These are phyloP conservation scores for Rhabdophis nuchalis DNA, from an alignment of 2,797 vertebrate genomes.

Conservation along the genomic window DNA sequence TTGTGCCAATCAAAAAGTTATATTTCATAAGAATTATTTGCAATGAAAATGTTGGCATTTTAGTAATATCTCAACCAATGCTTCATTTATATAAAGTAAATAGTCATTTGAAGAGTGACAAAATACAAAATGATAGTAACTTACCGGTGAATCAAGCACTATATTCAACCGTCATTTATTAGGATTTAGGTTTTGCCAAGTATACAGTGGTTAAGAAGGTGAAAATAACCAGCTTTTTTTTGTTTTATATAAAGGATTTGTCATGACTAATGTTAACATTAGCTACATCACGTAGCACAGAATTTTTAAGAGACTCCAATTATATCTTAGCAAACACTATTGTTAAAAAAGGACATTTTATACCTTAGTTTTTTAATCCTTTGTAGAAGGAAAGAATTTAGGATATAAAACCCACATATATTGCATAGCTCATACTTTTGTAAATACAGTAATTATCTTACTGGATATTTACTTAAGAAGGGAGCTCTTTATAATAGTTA, in stretches of 20 bases:
- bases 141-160: constrained; percentile 15
- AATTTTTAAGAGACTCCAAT: constrained; percentile 48
- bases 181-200: constrained; percentile 47
- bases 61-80: constrained; percentile 1
- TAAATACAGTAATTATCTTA: constrained; percentile 16
- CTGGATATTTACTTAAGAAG: constrained; percentile 16
- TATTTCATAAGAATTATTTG: background rate
- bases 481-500: background rate
- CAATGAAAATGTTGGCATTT: background rate
- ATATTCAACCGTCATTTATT: constrained; percentile 40
- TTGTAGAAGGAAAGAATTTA: constrained; percentile 30
- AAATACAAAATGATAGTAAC: constrained; percentile 29
- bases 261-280: constrained; percentile 15
- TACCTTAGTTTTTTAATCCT: constrained; percentile 38
- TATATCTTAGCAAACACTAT: constrained; percentile 46
- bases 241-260: constrained; percentile 26
- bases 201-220: constrained; percentile 19
- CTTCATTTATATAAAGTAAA: constrained; percentile 19
- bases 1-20: background rate
- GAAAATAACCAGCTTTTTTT: constrained; percentile 36
- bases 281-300: constrained; percentile 27
- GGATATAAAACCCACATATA: constrained; percentile 18
- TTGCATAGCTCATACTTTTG: constrained; percentile 3
- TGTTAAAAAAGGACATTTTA: constrained; percentile 55
- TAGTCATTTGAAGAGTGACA: background rate